Evolutionary conservation across 2,888 invertebrate genomes (phyloP), one percentile per base, ranked within the genome.

Genomic region (Mallateleia sp.): DNA sequence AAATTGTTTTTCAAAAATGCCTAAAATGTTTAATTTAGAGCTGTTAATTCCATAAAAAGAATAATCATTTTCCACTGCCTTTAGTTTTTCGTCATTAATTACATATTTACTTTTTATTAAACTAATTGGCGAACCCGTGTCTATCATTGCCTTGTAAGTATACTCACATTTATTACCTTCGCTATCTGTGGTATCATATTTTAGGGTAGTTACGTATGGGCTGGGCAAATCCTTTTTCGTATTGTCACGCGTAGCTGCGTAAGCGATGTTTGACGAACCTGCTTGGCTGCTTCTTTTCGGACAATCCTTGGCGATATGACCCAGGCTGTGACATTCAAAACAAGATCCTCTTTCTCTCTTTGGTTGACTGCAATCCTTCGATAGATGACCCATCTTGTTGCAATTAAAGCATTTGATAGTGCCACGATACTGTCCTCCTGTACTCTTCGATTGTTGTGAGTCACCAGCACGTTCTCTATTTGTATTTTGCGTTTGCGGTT

Each of bases 81-180:
- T 24, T 2, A 45, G 22, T 9, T 42, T 62, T 6, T 20, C 15
- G 24, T 67, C 34, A 11, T 7, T 20, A 9, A 54, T 24, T 47
- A 79, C 69, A n/a, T 69, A 50, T 47, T 79, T 62, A 15, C 28
- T 34, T 69, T 71, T 79, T 14, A 71, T 60, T 42, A 79, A 52
- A 50, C 69, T 79, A 47, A 71, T 32, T 3, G 71, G 79, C 1
- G 79, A 79, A 56, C 69, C 62, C 5, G 79, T 47, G 32, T 79
- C 69, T 20, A 71, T 42, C n/a, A 79, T 38, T 15, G 69, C 79
- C 22, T 32, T 18, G 22, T 71, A 45, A 5, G 22, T 22, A 24
- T 47, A 60, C 15, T 60, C 34, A 52, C 0, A 20, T 15, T 9
- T 67, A 6, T 71, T 32, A 34, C 50, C 79, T 1, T 71, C 34